Base-by-base conservation (phyloP, 2,113 vertebrate genomes). In the Ammodytes dubius region DNA sequence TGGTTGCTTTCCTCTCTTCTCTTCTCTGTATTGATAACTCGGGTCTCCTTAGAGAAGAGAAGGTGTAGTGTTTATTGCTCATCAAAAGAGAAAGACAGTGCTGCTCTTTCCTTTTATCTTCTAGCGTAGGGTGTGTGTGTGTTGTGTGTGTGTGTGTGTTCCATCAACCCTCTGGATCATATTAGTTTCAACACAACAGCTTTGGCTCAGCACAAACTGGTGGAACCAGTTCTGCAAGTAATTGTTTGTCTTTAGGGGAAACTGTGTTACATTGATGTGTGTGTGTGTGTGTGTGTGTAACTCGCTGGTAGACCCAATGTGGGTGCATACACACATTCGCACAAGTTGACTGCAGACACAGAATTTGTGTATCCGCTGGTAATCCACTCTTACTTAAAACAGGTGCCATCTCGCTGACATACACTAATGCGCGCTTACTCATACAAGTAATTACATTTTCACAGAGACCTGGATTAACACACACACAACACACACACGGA, bases 361-460 rank as follows among this genome's bases (percentile, higher is more conserved):
- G 12, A 90, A 85, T 79, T 79, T 86, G 60, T 83, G 81, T 72
- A 79, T 82, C 59, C 50, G 27, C 74, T 87, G 88, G 88, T 93
- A 90, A 92, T 93, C 87, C 88, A 84, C 71, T 91, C 83, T 87
- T 68, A 77, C 89, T 90, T 90, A 87, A 85, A 91, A 88, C 91
- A 86, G 85, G 82, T 82, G 87, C 86, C 87, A 79, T 91, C 81
- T 77, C 85, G 85, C 90, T 90, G 86, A 89, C 88, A 84, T 89
- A 88, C 88, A 90, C 88, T 89, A 90, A 87, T 91, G 88, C 88
- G 50, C 56, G 78, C 91, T 93, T 92, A 90, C 87, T 93, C 93
- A 92, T 82, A 93, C 91, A 90, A 87, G 89, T 92, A 91, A 94
- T 93, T 91, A 91, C 89, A 90, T 90, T 93, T 93, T 89, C 81